phyloP scores from a whole-genome alignment of 2,888 invertebrate genomes.

The Allygus modestus region DNA sequence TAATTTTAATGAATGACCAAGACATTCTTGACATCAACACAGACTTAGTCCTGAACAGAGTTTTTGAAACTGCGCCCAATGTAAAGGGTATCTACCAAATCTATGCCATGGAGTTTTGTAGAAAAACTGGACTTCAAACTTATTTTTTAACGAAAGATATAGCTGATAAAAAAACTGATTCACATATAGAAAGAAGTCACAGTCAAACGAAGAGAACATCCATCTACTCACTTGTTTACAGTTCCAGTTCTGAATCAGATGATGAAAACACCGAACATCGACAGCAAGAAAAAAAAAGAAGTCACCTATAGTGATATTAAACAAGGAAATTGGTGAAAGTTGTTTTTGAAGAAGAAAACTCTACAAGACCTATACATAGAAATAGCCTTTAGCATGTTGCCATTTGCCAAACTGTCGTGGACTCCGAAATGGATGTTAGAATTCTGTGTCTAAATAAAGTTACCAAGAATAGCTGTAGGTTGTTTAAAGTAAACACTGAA shows the following conservation, averaged over 20 bases:
- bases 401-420: constrained; percentile 2
- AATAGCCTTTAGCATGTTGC: constrained; percentile 2
- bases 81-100: constrained; percentile 14
- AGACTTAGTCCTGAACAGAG: background rate
- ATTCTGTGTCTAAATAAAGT: constrained; percentile 26
- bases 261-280: background rate
- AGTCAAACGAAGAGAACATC: background rate
- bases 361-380: no score
- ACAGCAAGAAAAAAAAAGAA: background rate
- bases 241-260: constrained; percentile 22
- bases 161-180: background rate
- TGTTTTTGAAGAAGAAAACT: background rate
- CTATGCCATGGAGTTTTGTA: background rate
- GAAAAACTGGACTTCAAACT: constrained; percentile 1
- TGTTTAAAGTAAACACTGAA: constrained; percentile 8
- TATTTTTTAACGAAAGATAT: constrained; percentile 1
- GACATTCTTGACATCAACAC: constrained; percentile 8
- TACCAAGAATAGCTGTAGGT: constrained; percentile 11
- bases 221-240: background rate
- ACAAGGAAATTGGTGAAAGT: constrained; percentile 24
- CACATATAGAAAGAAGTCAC: no score
- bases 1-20: constrained; percentile 39
- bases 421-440: constrained; percentile 25
- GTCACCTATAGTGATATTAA: background rate
- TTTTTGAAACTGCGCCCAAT: background rate